Percentiles rank a stretch among this genome's conserved stretches.
Conservation (phyloP, 1,140 invertebrate species). For the Idris sp. region DNA sequence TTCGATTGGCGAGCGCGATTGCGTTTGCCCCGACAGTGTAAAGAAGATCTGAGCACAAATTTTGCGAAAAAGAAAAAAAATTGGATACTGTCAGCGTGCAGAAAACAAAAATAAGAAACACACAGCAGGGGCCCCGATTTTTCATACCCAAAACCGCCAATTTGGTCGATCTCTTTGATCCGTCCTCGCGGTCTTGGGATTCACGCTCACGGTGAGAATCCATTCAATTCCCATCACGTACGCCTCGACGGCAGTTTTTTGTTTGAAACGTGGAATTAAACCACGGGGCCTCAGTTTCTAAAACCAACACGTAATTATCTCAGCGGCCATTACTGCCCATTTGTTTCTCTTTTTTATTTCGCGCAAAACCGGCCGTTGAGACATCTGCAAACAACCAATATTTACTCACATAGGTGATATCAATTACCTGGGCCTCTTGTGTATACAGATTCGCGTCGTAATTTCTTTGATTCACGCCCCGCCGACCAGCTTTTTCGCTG, state of each 20-base stretch:
- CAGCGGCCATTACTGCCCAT: conserved; percentile 70
- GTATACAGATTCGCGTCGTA: conserved; percentile 47
- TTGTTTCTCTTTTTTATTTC: conserved; percentile 33
- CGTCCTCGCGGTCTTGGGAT: conserved; percentile 49
- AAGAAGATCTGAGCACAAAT: too few species aligned
- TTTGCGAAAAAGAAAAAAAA: too few species aligned
- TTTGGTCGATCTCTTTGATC: conserved; percentile 58
- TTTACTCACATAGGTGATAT: conserved; percentile 77
- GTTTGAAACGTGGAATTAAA: conserved; percentile 71
- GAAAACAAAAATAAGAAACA: too few species aligned
- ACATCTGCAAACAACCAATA: conserved; percentile 69
- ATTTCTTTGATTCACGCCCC: conserved; percentile 72
- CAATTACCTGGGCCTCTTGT: conserved; percentile 69
- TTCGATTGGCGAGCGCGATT: too few species aligned
- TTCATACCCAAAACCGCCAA: conserved; percentile 47
- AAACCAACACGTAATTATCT: conserved; percentile 79
- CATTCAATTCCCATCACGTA: conserved; percentile 64
- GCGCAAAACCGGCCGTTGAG: conserved; percentile 26
- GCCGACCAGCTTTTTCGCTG: conserved; percentile 2
- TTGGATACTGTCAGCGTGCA: too few species aligned
- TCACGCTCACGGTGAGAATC: conserved; percentile 59
- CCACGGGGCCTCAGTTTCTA: conserved; percentile 75
- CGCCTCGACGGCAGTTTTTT: conserved; percentile 53
- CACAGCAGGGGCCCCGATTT: conserved; percentile 29
- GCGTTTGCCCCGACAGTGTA: too few species aligned